Evolutionary conservation across 2,888 invertebrate genomes (phyloP).

Genomic region (Mellilla xanthometata): DNA sequence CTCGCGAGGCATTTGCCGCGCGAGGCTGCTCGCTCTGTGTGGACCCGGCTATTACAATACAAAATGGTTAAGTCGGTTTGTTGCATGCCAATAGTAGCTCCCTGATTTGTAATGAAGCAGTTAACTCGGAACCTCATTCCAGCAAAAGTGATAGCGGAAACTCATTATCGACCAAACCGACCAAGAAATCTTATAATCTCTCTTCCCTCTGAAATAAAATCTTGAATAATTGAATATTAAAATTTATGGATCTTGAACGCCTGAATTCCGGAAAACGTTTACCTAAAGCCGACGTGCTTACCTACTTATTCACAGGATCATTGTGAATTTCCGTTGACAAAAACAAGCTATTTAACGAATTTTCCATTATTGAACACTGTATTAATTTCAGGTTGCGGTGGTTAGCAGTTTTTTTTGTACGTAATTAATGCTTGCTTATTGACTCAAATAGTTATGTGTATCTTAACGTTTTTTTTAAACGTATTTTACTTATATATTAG

Average conservation of each 20-base stretch:
- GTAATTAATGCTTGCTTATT: too few relatives aligned
- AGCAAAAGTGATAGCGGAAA: constrained; percentile 71
- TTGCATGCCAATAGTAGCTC: too few relatives aligned
- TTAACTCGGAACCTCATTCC: constrained; percentile 56
- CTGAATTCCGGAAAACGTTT: constrained; percentile 48
- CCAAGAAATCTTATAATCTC: constrained; percentile 76
- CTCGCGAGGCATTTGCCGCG: too few relatives aligned
- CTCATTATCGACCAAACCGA: constrained; percentile 75
- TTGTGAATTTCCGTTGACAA: constrained; percentile 21
- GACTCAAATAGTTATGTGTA: too few relatives aligned
- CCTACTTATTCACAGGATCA: constrained; percentile 21
- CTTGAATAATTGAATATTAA: constrained; percentile 73
- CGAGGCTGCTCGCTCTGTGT: too few relatives aligned
- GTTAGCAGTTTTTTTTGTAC: too few relatives aligned
- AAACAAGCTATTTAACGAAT: neutral
- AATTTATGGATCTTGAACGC: constrained; percentile 45
- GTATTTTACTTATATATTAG: too few relatives aligned
- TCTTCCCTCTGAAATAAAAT: constrained; percentile 71
- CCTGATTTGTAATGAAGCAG: constrained; percentile 51
- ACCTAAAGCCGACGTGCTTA: constrained; percentile 31
- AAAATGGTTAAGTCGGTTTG: too few relatives aligned
- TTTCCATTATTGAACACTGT: too few relatives aligned
- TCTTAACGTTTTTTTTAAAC: too few relatives aligned
- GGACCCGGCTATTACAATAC: too few relatives aligned
- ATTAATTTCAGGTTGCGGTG: too few relatives aligned